phyloP scores from a whole-genome alignment of 2,797 vertebrate species.

The Parauchenoglanis ngamensis region DNA sequence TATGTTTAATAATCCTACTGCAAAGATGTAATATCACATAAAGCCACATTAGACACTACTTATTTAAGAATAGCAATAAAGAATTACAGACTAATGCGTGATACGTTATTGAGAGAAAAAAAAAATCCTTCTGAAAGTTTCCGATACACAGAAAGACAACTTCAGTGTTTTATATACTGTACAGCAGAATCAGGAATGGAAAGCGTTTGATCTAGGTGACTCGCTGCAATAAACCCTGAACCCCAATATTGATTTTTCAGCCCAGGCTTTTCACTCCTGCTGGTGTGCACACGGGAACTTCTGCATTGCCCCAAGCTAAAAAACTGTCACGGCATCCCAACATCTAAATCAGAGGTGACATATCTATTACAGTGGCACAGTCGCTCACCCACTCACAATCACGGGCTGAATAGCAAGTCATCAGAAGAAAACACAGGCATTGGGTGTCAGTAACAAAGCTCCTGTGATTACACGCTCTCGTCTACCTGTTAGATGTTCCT shows the following conservation, averaged over 20 bases:
- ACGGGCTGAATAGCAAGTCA: constrained; percentile 42
- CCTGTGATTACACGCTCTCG: constrained; percentile 61
- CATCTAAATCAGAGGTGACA: constrained; percentile 49
- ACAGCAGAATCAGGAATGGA: not conserved
- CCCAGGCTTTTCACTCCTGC: constrained; percentile 16
- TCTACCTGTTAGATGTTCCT: constrained; percentile 44
- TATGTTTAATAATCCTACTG: not conserved
- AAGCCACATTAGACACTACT: not conserved
- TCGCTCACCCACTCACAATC: constrained; percentile 36
- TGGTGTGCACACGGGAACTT: constrained; percentile 14
- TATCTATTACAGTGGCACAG: constrained; percentile 44
- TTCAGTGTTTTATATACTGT: not conserved
- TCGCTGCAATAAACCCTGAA: constrained; percentile 29
- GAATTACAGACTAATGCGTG: not conserved
- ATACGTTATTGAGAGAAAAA: not conserved
- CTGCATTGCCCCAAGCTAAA: constrained; percentile 11
- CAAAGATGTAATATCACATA: not conserved
- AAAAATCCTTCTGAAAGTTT: not conserved
- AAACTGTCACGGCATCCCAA: constrained; percentile 38
- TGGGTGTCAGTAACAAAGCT: constrained; percentile 59
- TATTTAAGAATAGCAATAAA: not conserved
- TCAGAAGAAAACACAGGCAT: constrained; percentile 49
- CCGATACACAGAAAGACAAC: not conserved
- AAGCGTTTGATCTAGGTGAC: not conserved
- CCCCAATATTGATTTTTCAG: constrained; percentile 33